phyloP scores from a whole-genome alignment of 2,797 vertebrate species.

The Eutrigla gurnardus region DNA sequence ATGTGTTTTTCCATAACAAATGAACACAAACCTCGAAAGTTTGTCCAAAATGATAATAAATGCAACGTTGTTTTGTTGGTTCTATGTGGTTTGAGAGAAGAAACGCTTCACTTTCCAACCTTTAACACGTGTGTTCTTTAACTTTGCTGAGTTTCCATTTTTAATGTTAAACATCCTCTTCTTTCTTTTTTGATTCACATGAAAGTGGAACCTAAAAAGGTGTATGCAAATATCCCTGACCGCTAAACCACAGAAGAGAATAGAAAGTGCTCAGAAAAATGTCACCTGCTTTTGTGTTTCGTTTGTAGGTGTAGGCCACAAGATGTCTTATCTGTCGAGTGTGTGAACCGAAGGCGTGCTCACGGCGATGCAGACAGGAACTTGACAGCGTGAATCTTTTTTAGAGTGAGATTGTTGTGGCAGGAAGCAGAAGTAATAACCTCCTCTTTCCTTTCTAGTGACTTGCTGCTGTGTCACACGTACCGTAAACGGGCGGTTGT shows the following conservation, averaged over 20 bases:
- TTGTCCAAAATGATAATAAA: background rate
- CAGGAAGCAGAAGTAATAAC: slow-evolving; percentile 49
- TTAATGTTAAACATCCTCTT: background rate
- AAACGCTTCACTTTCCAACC: background rate
- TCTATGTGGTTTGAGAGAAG: background rate
- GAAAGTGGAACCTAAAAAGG: slow-evolving; percentile 19
- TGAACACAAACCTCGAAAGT: background rate
- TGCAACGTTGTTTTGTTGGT: background rate
- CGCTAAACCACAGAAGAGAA: slow-evolving; percentile 33
- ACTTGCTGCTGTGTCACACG: slow-evolving; percentile 61
- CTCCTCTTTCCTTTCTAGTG: slow-evolving; percentile 62
- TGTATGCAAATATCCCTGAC: slow-evolving; percentile 14
- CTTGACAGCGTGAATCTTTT: background rate
- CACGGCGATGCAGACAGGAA: slow-evolving; percentile 25
- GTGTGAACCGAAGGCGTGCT: slow-evolving; percentile 8
- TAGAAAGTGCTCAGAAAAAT: slow-evolving; percentile 33
- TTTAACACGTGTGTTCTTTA: background rate
- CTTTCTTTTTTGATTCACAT: slow-evolving; percentile 33
- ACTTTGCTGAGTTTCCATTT: background rate
- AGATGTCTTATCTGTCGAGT: background rate
- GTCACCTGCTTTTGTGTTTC: slow-evolving; percentile 9
- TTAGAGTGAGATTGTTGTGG: slow-evolving; percentile 19
- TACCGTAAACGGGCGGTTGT: slow-evolving; percentile 61
- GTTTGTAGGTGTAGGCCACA: slow-evolving; percentile 20
- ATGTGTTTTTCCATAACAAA: background rate